A percentile compares a stretch with the other conserved stretches of the same genome.
Conservation (phyloP, 2,113 vertebrate genomes). For the Anguilla rostrata region DNA sequence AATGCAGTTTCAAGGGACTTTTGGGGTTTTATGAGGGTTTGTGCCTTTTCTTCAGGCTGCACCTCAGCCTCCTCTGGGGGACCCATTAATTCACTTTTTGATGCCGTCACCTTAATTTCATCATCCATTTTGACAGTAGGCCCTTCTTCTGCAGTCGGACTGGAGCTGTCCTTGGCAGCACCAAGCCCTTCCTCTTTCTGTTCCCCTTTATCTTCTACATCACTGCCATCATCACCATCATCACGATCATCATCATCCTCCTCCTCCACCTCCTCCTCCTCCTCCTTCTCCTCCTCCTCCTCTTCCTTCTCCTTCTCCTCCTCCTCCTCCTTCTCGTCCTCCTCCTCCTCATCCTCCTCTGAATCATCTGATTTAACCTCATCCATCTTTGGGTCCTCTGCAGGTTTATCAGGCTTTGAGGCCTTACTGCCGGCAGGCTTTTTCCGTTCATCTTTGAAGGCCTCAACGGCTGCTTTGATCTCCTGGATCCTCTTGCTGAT, state of each 20-base stretch:
- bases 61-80: neutral
- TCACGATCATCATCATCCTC: too few species aligned
- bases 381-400: conserved; percentile 25
- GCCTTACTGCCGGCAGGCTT: conserved; percentile 41
- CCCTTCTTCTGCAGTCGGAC: conserved; percentile 2
- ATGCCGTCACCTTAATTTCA: neutral
- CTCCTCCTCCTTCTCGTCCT: neutral
- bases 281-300: neutral
- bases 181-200: conserved; percentile 5
- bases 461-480: conserved; percentile 80
- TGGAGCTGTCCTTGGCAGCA: neutral
- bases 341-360: neutral
- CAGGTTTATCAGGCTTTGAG: conserved; percentile 47
- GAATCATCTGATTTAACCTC: neutral
- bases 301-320: conserved; percentile 9
- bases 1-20: neutral
- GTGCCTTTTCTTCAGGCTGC: conserved; percentile 25
- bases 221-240: too few species aligned
- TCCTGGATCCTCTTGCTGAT: conserved; percentile 78
- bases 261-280: too few species aligned
- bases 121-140: neutral
- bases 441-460: conserved; percentile 83
- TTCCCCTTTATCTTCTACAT: neutral
- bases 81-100: neutral
- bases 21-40: neutral